Evolutionary conservation across 1,140 invertebrate genomes (phyloP).

Genomic region (Tetragonula clypearis): DNA sequence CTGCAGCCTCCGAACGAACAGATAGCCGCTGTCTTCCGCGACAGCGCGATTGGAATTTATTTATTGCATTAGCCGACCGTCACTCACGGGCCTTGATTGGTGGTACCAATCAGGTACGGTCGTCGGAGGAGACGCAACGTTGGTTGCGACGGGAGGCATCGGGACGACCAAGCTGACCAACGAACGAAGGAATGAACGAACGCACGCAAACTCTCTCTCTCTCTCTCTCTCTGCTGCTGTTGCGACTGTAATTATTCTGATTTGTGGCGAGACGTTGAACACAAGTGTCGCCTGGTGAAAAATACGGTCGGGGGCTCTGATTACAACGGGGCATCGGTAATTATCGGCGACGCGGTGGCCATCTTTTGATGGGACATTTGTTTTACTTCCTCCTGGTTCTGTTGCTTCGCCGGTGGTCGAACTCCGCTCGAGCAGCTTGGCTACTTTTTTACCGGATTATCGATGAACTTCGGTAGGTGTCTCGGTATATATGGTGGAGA

Average conservation of each 20-base stretch:
- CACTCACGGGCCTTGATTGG: slow-evolving; percentile 68
- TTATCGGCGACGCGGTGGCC: slow-evolving; percentile 23
- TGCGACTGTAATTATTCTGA: slow-evolving; percentile 62
- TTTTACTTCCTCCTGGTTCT: slow-evolving; percentile 7
- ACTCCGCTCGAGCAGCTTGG: background rate
- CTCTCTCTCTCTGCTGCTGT: background rate
- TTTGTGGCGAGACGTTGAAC: slow-evolving; percentile 24
- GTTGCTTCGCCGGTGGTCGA: slow-evolving; percentile 1
- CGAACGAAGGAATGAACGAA: background rate
- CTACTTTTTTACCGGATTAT: background rate
- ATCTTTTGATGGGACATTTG: slow-evolving; percentile 33
- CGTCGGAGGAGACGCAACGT: slow-evolving; percentile 38
- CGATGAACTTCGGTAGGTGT: background rate
- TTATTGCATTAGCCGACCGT: slow-evolving; percentile 74
- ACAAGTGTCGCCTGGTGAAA: slow-evolving; percentile 16
- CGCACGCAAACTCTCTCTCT: slow-evolving; percentile 20
- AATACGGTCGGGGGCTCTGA: slow-evolving; percentile 20
- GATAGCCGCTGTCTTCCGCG: slow-evolving; percentile 62
- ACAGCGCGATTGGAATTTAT: slow-evolving; percentile 73
- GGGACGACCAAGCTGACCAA: background rate
- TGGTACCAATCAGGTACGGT: slow-evolving; percentile 64
- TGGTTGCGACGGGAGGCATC: background rate
- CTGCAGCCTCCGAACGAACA: slow-evolving; percentile 26
- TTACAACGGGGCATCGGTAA: slow-evolving; percentile 45
- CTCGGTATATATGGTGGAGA: background rate